These are phyloP conservation scores for Podotricha telesiphe DNA, from an alignment of 2,888 invertebrate genomes.

Conservation along the genomic window DNA sequence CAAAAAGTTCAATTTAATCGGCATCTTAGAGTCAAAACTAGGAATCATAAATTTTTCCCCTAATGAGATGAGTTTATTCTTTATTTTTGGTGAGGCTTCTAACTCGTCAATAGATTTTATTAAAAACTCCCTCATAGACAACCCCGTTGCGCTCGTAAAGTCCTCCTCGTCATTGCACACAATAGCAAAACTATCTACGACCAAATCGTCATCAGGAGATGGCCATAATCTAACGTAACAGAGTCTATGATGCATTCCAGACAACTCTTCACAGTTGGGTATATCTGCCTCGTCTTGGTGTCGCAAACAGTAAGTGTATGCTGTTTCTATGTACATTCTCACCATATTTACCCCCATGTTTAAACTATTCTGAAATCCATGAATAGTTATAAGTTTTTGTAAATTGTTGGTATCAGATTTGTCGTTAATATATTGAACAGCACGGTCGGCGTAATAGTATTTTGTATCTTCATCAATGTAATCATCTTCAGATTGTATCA, in stretches of 20 bases:
- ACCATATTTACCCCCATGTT: constrained; percentile 61
- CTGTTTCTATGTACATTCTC: constrained; percentile 68
- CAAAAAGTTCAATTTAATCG: constrained; percentile 60
- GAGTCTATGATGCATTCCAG: constrained; percentile 59
- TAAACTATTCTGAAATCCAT: constrained; percentile 55
- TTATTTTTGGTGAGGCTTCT: constrained; percentile 54
- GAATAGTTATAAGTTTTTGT: constrained; percentile 63
- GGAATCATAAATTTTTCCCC: constrained; percentile 65
- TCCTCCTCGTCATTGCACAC: constrained; percentile 65
- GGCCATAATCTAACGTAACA: constrained; percentile 68
- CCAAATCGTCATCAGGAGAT: constrained; percentile 63
- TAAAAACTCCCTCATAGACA: constrained; percentile 56
- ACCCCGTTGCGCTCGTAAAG: constrained; percentile 60
- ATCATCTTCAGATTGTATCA: constrained; percentile 52
- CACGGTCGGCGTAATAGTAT: constrained; percentile 65
- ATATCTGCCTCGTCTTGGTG: constrained; percentile 53
- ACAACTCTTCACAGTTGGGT: constrained; percentile 64
- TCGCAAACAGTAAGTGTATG: constrained; percentile 64
- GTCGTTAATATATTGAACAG: constrained; percentile 59
- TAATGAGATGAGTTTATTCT: constrained; percentile 59
- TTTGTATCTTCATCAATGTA: constrained; percentile 64
- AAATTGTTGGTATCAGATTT: constrained; percentile 59
- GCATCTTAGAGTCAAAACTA: constrained; percentile 56
- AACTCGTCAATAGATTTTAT: constrained; percentile 56
- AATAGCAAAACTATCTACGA: constrained; percentile 56